Base-by-base conservation (phyloP, 2,113 vertebrate species). In the Anarrhichthys ocellatus region DNA sequence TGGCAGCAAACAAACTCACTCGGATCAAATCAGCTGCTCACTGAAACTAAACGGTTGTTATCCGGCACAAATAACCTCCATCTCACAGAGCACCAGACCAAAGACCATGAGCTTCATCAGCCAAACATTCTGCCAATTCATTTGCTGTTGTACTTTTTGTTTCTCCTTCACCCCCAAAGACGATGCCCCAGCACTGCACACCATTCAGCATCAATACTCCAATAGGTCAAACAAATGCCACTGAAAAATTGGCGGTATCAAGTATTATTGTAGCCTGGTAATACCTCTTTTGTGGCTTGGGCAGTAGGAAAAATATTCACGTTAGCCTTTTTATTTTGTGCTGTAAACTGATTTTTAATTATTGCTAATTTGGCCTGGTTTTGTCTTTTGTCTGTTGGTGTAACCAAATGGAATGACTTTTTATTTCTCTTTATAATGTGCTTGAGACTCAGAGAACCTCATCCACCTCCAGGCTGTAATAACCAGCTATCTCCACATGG, bases 401-500 rank as follows among this genome's bases (percentile, higher is more conserved):
- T 80, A 69, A 88, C 80, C 76, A 79, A 91, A 87, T 87, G 77
- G 70, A 90, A 87, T 88, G 62, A 74, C 48, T n/a, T 69, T 62
- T 27, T 50, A 54, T 54, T 54, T 54, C 52, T 79, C 29, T 76
- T 76, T 36, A 78, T 76, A 73, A 75, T 88, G 90, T 90, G 90
- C 90, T 90, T 77, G 32, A 82, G 40, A 89, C 56, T 80, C 56
- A 78, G 58, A 73, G 40, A 68, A 29, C n/a, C 65, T 52, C 50
- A 52, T 61, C 52, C 9, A 69, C 38, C 48, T 74, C 42, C 76
- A 73, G 29, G 40, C 66, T 82, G 90, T 78, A 89, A 83, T 85
- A 86, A 83, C 54, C 79, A 76, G 89, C 88, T 94, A 95, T 93
- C 94, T 94, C 94, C 93, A 94, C 87, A 92, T 63, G 88, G 78